Evolutionary conservation across 2,113 vertebrate genomes (phyloP).

Genomic region (Oncorhynchus kisutch): DNA sequence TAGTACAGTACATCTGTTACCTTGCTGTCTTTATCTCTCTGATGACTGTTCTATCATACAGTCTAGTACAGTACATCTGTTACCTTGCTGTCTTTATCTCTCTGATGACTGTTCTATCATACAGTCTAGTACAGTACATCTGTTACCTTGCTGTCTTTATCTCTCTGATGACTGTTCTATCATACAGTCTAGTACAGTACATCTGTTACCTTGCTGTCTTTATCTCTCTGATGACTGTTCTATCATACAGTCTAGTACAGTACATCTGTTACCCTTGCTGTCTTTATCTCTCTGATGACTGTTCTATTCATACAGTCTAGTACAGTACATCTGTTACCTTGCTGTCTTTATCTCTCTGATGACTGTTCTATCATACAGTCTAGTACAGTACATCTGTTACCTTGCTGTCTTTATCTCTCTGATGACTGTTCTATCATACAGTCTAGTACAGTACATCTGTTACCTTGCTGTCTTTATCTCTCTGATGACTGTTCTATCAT

Average conservation of each 20-base stretch:
- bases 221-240: no score
- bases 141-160: background rate
- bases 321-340: conserved; percentile 1
- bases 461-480: background rate
- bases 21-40: background rate
- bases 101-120: conserved; percentile 4
- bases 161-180: no score
- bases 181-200: no score
- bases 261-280: no score
- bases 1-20: conserved; percentile 10
- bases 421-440: conserved; percentile 1
- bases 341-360: background rate
- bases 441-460: conserved; percentile 9
- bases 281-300: no score
- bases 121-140: background rate
- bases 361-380: background rate
- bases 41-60: conserved; percentile 1
- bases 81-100: background rate
- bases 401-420: background rate
- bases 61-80: conserved; percentile 9
- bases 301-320: no score
- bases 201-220: no score
- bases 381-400: conserved; percentile 10
- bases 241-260: no score
- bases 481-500: conserved; percentile 4